Conservation (phyloP, 2,797 vertebrate species). For the Paramormyrops hopkinsi region DNA sequence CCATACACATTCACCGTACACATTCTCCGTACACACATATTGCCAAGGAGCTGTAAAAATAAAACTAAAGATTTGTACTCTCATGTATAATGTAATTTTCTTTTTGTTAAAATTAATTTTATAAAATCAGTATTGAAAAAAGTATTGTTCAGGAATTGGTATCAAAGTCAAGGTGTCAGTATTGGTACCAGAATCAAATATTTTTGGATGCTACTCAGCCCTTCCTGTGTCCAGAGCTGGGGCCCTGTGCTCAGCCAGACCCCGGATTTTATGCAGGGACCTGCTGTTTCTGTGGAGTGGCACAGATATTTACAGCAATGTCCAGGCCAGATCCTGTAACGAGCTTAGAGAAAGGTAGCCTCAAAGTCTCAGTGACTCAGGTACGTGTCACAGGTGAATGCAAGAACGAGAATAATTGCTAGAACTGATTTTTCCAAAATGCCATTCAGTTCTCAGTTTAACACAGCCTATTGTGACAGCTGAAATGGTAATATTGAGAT, state of each 20-base stretch:
- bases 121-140: not conserved
- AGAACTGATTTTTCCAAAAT: not conserved
- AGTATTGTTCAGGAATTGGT: not conserved
- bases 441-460: not conserved
- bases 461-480: not conserved
- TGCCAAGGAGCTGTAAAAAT: not conserved
- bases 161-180: not conserved
- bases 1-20: too few relatives aligned
- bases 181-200: not conserved
- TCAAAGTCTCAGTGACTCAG: not conserved
- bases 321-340: not conserved
- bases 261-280: not conserved
- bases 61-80: not conserved
- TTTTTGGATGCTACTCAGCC: not conserved
- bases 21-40: not conserved
- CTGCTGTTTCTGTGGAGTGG: not conserved
- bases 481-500: not conserved
- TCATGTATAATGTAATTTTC: not conserved
- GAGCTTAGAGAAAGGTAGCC: not conserved
- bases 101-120: not conserved
- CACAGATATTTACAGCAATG: not conserved
- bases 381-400: not conserved
- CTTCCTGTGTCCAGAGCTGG: not conserved
- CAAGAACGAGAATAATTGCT: not conserved
- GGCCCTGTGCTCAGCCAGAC: not conserved